phyloP scores from a whole-genome alignment of 2,113 vertebrate species.

The Callopanchax toddi region DNA sequence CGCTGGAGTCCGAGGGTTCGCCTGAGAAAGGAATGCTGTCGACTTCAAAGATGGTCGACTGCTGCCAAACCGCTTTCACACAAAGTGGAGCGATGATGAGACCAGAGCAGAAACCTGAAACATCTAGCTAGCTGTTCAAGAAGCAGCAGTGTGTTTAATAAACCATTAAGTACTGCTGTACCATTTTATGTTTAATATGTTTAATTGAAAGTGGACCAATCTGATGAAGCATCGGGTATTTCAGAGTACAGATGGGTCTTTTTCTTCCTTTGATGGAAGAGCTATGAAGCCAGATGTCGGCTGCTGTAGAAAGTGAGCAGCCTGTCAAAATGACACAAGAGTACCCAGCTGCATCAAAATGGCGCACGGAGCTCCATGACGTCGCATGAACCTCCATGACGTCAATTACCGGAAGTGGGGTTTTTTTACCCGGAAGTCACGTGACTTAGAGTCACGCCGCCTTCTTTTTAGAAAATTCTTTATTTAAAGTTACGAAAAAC shows the following conservation, averaged over 20 bases:
- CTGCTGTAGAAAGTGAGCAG: too few relatives aligned
- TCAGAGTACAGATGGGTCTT: not conserved
- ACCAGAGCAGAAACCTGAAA: not conserved
- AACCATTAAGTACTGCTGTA: too few relatives aligned
- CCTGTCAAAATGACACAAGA: too few relatives aligned
- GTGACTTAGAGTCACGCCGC: too few relatives aligned
- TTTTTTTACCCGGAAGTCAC: too few relatives aligned
- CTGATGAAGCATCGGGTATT: not conserved
- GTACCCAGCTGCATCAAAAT: too few relatives aligned
- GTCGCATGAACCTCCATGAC: too few relatives aligned
- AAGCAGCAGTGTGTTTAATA: not conserved
- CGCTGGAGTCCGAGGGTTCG: slow-evolving; percentile 40
- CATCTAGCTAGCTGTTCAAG: slow-evolving; percentile 10
- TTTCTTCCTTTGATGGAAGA: slow-evolving; percentile 1
- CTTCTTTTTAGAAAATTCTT: too few relatives aligned
- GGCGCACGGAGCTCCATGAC: too few relatives aligned
- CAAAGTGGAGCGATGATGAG: slow-evolving; percentile 6
- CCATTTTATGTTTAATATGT: too few relatives aligned
- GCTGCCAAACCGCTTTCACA: slow-evolving; percentile 32
- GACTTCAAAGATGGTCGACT: slow-evolving; percentile 58
- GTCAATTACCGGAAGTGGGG: too few relatives aligned
- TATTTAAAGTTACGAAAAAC: too few relatives aligned
- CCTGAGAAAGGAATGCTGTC: slow-evolving; percentile 62
- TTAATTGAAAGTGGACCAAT: slow-evolving; percentile 4
- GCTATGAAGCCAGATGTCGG: slow-evolving; percentile 1